These are phyloP conservation scores for Drosophila quinaria DNA, from an alignment of 2,888 invertebrate genomes.

Conservation along the genomic window DNA sequence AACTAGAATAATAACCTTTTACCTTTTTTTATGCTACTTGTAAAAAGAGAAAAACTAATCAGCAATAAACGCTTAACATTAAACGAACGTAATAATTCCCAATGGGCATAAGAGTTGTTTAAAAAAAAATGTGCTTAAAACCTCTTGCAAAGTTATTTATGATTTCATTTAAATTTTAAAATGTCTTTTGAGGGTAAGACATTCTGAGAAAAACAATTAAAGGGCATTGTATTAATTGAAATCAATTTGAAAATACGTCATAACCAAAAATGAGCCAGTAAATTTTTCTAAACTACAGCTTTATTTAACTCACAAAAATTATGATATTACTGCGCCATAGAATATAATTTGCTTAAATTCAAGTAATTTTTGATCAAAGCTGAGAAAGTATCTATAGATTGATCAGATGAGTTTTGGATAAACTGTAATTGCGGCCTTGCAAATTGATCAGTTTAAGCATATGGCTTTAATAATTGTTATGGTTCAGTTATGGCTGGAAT, in stretches of 20 bases:
- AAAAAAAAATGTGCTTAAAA: not conserved
- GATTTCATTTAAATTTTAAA: no score
- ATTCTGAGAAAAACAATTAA: no score
- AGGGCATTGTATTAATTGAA: no score
- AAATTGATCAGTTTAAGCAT: slow-evolving; percentile 43
- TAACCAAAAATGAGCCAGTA: no score
- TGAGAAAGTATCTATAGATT: slow-evolving; percentile 17
- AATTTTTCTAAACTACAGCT: not conserved
- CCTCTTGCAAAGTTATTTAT: no score
- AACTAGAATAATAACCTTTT: not conserved
- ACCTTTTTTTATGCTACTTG: not conserved
- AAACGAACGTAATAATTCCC: not conserved
- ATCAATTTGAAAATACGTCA: not conserved
- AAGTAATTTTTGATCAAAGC: not conserved
- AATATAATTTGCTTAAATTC: not conserved
- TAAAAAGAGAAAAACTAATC: not conserved
- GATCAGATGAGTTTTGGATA: slow-evolving; percentile 13
- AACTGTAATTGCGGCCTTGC: slow-evolving; percentile 18
- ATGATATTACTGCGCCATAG: not conserved
- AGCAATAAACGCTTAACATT: not conserved
- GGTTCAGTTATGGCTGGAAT: slow-evolving; percentile 11
- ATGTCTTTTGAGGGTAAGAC: no score
- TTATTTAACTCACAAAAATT: not conserved
- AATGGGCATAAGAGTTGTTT: not conserved
- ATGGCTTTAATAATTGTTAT: slow-evolving; percentile 40